Evolutionary conservation across 2,797 vertebrate genomes (phyloP).

Genomic region (Anolis apletophallus): DNA sequence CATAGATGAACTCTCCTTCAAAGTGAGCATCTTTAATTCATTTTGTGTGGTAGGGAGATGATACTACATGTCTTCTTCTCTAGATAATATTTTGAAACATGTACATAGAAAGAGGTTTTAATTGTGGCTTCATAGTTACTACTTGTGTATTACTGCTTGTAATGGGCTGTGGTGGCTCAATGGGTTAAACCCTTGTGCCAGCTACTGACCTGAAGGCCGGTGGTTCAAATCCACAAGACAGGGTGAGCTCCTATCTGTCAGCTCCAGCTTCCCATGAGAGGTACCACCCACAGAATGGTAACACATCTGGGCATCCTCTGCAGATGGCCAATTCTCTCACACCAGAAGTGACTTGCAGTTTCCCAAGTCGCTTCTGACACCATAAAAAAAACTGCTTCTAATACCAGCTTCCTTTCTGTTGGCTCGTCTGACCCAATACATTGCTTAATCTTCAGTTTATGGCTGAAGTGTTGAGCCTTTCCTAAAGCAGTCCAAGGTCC

Average conservation of each 20-base stretch:
- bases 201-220: no score
- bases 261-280: no score
- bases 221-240: no score
- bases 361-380: no score
- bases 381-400: no score
- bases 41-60: background rate
- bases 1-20: conserved; percentile 90
- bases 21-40: conserved; percentile 70
- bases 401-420: background rate
- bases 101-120: background rate
- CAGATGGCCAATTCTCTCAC: no score
- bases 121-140: background rate
- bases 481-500: background rate
- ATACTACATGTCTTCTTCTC: background rate
- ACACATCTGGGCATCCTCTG: no score
- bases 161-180: no score
- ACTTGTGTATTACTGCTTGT: background rate
- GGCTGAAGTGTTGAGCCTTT: background rate
- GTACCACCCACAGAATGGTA: no score
- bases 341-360: no score
- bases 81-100: background rate
- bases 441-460: background rate
- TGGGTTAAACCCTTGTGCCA: no score
- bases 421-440: background rate
- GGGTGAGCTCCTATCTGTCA: no score